These are phyloP conservation scores for Phyllotreta cruciferae DNA, from an alignment of 2,888 invertebrate genomes.

Conservation along the genomic window DNA sequence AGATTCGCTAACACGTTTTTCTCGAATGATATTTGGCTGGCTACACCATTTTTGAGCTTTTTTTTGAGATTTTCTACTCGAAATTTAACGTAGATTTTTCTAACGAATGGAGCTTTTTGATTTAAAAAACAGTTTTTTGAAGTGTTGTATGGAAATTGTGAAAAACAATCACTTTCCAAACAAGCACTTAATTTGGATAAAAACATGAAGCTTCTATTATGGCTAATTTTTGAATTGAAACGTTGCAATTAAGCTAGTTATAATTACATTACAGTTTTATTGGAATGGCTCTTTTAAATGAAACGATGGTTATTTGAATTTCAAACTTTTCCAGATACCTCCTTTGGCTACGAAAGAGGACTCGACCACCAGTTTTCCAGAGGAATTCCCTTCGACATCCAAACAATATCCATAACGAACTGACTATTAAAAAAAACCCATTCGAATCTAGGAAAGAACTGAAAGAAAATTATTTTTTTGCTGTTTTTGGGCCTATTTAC, in stretches of 20 bases:
- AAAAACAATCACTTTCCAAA: no score
- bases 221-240: no score
- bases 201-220: no score
- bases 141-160: no score
- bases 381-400: conserved; percentile 59
- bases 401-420: conserved; percentile 55
- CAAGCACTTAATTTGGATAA: no score
- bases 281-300: neutral
- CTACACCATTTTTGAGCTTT: no score
- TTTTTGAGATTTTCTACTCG: neutral
- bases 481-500: conserved; percentile 37
- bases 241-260: no score
- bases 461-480: conserved; percentile 36
- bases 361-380: conserved; percentile 58
- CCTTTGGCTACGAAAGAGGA: conserved; percentile 59
- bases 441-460: conserved; percentile 29
- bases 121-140: no score
- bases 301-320: neutral
- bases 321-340: conserved; percentile 54
- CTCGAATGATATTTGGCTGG: no score
- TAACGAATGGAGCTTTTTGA: neutral
- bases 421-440: conserved; percentile 17
- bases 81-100: neutral
- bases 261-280: neutral
- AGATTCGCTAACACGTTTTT: conserved; percentile 2